Base-by-base conservation (phyloP, 2,888 invertebrate genomes). In the Drosophila subsilvestris region DNA sequence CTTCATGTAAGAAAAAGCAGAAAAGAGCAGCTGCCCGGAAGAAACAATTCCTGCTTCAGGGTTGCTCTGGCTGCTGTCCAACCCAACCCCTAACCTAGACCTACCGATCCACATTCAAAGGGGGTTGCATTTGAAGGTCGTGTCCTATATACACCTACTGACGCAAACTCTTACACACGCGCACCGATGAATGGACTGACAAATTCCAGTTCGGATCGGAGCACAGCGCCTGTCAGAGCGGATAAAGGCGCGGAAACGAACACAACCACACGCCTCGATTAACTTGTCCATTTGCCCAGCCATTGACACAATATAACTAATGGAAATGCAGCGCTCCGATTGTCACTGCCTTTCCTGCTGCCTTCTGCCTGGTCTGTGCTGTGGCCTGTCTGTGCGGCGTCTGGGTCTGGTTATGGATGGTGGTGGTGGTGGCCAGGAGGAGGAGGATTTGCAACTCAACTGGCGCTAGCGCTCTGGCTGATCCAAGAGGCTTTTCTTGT, bases 401-500 rank as follows among this genome's bases (percentile, higher is more conserved):
- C 37, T 37, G 37, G 37, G n/a, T 12, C 6, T 22, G 53, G 12
- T 8, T 7, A 1, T 42, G 22, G 14, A 0, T 8, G 53, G 62
- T 22, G 37, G 47, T 32, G 25, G 29, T 29, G 47, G n/a, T 42
- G 63, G 29, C 63, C 43, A 20, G 53, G 60, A 25, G 25, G 55
- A 20, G 32, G 9, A 14, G 55, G 55, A 48, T 54, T 63, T 50
- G 65, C 32, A 55, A 50, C 55, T 55, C 69, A 63, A 63, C 57
- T 71, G 71, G 71, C 54, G 55, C 56, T 57, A 53, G 63, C 57
- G 55, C 54, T 50, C 51, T 57, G 57, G 63, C 57, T 71, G 71
- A 71, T 71, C 63, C 71, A 45, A 48, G 53, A 65, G 60, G 74
- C 83, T 82, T 81, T 78, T 66, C 63, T 74, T 72, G 78, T 80